Percentiles rank a stretch among this genome's conserved stretches.
Conservation (phyloP, 2,797 vertebrate genomes). For the Hoplostethus mediterraneus region DNA sequence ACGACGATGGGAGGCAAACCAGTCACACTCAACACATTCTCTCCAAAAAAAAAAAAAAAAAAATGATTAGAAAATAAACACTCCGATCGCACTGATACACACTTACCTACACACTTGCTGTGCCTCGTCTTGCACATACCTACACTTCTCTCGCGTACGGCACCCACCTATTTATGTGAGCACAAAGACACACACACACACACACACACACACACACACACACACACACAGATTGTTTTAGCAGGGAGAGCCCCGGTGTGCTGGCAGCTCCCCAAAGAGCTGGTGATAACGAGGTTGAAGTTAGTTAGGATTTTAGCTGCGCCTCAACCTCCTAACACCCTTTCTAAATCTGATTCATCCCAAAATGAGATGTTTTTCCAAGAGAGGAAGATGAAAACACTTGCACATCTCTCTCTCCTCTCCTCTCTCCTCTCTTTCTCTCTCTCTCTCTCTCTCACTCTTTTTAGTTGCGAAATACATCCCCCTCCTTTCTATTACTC, state of each 20-base stretch:
- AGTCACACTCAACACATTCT: neutral
- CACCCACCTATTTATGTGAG: slow-evolving; percentile 55
- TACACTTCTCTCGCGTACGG: slow-evolving; percentile 51
- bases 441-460: slow-evolving; percentile 57
- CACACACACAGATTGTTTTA: slow-evolving; percentile 32
- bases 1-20: slow-evolving; percentile 27
- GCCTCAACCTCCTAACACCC: slow-evolving; percentile 73
- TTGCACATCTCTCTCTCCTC: slow-evolving; percentile 24
- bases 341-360: slow-evolving; percentile 79
- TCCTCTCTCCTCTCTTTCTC: slow-evolving; percentile 20
- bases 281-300: slow-evolving; percentile 80
- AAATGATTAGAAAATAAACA: neutral
- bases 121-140: slow-evolving; percentile 46
- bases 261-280: slow-evolving; percentile 69
- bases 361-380: slow-evolving; percentile 76
- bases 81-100: slow-evolving; percentile 7
- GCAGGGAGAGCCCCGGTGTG: slow-evolving; percentile 67
- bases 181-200: slow-evolving; percentile 33
- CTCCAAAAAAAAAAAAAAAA: slow-evolving; percentile 29
- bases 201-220: slow-evolving; percentile 14
- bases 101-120: slow-evolving; percentile 19
- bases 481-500: slow-evolving; percentile 57
- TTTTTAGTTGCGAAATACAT: slow-evolving; percentile 68
- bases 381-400: slow-evolving; percentile 76
- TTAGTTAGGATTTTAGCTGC: slow-evolving; percentile 81